These are phyloP conservation scores for Dynastes grantii DNA, from an alignment of 2,888 invertebrate species.

Conservation along the genomic window DNA sequence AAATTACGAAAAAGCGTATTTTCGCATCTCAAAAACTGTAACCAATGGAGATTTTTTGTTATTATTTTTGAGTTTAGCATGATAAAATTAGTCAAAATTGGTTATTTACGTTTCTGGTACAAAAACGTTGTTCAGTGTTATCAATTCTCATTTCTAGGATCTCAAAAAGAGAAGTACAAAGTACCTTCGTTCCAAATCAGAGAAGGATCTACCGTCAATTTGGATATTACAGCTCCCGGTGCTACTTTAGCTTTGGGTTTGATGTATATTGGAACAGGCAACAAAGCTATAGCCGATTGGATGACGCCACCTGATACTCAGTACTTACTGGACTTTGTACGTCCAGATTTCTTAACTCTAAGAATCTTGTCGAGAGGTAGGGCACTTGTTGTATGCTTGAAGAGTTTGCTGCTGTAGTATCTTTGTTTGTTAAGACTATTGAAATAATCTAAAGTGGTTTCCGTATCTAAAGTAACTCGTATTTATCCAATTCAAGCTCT, in stretches of 20 bases:
- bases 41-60: too few species aligned
- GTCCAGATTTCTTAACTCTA: slow-evolving; percentile 92
- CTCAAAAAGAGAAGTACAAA: slow-evolving; percentile 91
- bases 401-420: too few species aligned
- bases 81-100: too few species aligned
- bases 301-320: slow-evolving; percentile 92
- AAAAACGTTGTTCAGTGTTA: too few species aligned
- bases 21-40: too few species aligned
- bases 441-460: too few species aligned
- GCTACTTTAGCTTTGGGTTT: slow-evolving; percentile 95
- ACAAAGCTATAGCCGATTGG: slow-evolving; percentile 91
- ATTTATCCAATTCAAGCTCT: slow-evolving; percentile 73
- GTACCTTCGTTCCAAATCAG: slow-evolving; percentile 90
- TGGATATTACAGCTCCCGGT: slow-evolving; percentile 96
- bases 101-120: too few species aligned
- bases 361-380: slow-evolving; percentile 84
- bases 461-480: too few species aligned
- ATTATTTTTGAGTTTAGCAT: too few species aligned
- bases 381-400: too few species aligned
- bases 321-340: slow-evolving; percentile 90
- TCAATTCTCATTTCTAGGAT: slow-evolving; percentile 71
- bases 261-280: slow-evolving; percentile 90
- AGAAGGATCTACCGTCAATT: slow-evolving; percentile 92
- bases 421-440: too few species aligned
- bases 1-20: too few species aligned